Conservation (phyloP, 2,797 vertebrate species). For the Sebastolobus altivelis region DNA sequence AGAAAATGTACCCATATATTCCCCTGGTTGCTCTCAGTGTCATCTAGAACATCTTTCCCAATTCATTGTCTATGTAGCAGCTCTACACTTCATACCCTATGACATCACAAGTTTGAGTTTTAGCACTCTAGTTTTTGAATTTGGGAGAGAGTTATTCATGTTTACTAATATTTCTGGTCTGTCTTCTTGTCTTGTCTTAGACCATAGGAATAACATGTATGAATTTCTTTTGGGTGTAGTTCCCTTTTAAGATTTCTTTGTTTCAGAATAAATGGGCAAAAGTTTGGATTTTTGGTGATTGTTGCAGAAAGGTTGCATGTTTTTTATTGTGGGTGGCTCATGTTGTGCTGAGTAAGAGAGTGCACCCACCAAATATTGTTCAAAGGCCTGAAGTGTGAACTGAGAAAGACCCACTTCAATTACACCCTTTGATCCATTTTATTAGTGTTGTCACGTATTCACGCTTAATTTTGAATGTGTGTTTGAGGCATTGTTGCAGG, state of each 20-base stretch:
- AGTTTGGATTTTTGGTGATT: slow-evolving; percentile 42
- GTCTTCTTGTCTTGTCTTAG: too few relatives aligned
- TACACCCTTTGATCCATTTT: slow-evolving; percentile 72
- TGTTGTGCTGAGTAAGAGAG: slow-evolving; percentile 68
- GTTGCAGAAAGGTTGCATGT: slow-evolving; percentile 19
- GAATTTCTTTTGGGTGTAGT: too few relatives aligned
- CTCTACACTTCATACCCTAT: too few relatives aligned
- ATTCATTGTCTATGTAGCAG: too few relatives aligned
- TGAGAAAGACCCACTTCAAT: slow-evolving; percentile 45
- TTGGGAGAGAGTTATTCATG: too few relatives aligned
- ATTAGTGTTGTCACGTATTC: slow-evolving; percentile 66
- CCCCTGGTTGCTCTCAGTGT: too few relatives aligned
- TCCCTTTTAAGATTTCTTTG: background rate
- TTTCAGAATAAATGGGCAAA: slow-evolving; percentile 41
- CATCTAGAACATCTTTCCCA: too few relatives aligned
- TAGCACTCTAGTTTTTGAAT: too few relatives aligned
- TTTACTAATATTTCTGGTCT: too few relatives aligned
- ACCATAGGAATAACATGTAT: too few relatives aligned
- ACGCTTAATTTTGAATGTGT: slow-evolving; percentile 47
- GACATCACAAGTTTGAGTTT: too few relatives aligned
- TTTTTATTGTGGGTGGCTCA: slow-evolving; percentile 57
- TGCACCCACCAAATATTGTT: slow-evolving; percentile 52
- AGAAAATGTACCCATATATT: too few relatives aligned
- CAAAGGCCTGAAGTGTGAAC: slow-evolving; percentile 53
- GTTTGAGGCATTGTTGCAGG: slow-evolving; percentile 46